Percentiles rank a stretch among this genome's conserved stretches.
Evolutionary conservation across 1,140 invertebrate species (phyloP).

Genomic region (Drosophila athabasca): DNA sequence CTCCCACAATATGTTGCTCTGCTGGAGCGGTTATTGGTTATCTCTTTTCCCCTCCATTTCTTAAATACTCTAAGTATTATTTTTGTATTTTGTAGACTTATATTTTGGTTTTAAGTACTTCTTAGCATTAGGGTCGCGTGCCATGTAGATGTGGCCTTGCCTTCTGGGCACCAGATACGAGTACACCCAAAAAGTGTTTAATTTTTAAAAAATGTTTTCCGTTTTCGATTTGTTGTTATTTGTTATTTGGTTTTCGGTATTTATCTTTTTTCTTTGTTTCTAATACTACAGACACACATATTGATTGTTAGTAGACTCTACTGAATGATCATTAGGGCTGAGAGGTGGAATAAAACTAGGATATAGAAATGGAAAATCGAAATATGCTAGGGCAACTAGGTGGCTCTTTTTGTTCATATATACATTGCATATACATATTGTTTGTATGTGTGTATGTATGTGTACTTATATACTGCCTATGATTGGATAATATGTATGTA

Average conservation of each 20-base stretch:
- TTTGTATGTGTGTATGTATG: constrained; percentile 5
- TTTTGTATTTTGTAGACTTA: not conserved
- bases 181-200: constrained; percentile 45
- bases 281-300: constrained; percentile 71
- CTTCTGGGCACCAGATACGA: constrained; percentile 35
- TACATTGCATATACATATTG: constrained; percentile 23
- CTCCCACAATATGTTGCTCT: constrained; percentile 9
- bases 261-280: constrained; percentile 12
- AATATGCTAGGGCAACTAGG: constrained; percentile 38
- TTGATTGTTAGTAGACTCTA: constrained; percentile 69
- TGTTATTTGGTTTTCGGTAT: not conserved
- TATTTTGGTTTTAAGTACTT: constrained; percentile 1
- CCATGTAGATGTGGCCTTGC: constrained; percentile 77
- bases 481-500: not conserved
- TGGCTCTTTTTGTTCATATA: constrained; percentile 42
- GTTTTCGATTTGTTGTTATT: no score
- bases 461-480: constrained; percentile 20
- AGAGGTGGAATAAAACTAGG: constrained; percentile 24
- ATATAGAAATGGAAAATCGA: constrained; percentile 22
- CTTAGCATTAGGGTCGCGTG: constrained; percentile 40
- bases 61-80: constrained; percentile 27
- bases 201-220: constrained; percentile 42
- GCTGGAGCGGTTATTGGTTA: constrained; percentile 32
- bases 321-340: constrained; percentile 23
- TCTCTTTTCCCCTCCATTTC: constrained; percentile 39